These are phyloP conservation scores for Thunnus maccoyii DNA, from an alignment of 2,113 vertebrate species.

Conservation along the genomic window DNA sequence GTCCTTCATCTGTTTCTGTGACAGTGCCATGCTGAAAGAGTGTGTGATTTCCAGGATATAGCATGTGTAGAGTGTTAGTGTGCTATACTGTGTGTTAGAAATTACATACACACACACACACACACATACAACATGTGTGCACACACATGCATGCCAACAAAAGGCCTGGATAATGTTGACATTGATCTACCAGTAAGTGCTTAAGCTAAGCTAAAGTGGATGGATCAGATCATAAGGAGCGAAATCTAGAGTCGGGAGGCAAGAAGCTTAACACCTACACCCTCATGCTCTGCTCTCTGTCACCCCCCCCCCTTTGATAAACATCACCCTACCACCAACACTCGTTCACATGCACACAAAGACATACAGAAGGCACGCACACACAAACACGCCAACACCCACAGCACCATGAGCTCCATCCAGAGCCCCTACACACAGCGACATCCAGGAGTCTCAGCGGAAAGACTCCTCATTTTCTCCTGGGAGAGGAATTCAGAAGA, in stretches of 20 bases:
- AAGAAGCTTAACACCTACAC: slow-evolving; percentile 24
- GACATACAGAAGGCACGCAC: not conserved
- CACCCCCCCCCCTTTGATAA: slow-evolving; percentile 8
- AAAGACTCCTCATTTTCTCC: slow-evolving; percentile 28
- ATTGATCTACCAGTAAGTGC: not conserved
- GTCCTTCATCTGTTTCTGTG: slow-evolving; percentile 17
- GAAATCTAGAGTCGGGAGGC: not conserved
- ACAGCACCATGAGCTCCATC: not conserved
- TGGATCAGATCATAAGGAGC: slow-evolving; percentile 2
- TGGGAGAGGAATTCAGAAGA: not conserved
- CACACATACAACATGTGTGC: not conserved
- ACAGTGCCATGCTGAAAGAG: slow-evolving; percentile 19
- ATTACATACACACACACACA: not conserved
- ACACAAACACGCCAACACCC: not conserved
- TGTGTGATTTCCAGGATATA: slow-evolving; percentile 45
- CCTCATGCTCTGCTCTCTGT: not conserved
- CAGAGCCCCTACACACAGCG: not conserved
- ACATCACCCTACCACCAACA: slow-evolving; percentile 13
- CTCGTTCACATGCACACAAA: not conserved
- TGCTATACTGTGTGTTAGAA: not conserved
- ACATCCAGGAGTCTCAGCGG: slow-evolving; percentile 7
- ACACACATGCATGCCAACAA: not conserved
- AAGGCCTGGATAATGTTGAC: slow-evolving; percentile 3
- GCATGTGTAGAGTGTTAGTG: slow-evolving; percentile 21
- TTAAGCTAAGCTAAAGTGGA: slow-evolving; percentile 5